Conservation (phyloP, 2,888 invertebrate genomes). For the Punctoribates punctum region DNA sequence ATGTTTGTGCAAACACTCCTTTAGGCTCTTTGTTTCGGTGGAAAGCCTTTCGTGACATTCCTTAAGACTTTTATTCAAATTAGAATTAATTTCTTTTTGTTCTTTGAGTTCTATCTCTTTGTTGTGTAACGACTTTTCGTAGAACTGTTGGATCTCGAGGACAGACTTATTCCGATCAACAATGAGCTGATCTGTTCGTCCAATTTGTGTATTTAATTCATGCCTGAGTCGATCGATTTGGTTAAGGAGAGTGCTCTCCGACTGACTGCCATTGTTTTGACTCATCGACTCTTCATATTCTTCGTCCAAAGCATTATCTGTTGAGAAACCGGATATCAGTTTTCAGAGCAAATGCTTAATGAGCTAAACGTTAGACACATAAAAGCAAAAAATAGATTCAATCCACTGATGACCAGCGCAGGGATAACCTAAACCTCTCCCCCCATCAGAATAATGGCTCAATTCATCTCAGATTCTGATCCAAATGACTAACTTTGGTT, state of each 20-base stretch:
- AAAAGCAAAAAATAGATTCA: neutral
- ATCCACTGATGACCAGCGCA: too few relatives aligned
- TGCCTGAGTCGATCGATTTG: constrained; percentile 24
- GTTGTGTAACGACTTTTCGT: constrained; percentile 29
- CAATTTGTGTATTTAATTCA: constrained; percentile 32
- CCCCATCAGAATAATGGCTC: too few relatives aligned
- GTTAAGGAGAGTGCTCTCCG: constrained; percentile 3
- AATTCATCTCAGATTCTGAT: too few relatives aligned
- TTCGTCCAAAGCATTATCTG: constrained; percentile 8
- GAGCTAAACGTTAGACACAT: constrained; percentile 18
- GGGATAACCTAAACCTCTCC: too few relatives aligned
- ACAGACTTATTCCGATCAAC: constrained; percentile 28
- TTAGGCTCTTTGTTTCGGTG: neutral
- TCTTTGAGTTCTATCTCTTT: constrained; percentile 19
- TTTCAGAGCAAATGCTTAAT: constrained; percentile 8
- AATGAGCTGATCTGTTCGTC: constrained; percentile 30
- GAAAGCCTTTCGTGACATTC: neutral
- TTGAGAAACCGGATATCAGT: constrained; percentile 9
- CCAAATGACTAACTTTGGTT: too few relatives aligned
- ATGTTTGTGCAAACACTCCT: constrained; percentile 15
- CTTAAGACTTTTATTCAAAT: constrained; percentile 9
- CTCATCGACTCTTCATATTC: constrained; percentile 29
- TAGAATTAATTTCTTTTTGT: constrained; percentile 17
- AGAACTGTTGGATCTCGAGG: constrained; percentile 28
- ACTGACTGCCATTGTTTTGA: neutral